Conservation (phyloP, 2,797 vertebrate species). For the Ciconia nigra region DNA sequence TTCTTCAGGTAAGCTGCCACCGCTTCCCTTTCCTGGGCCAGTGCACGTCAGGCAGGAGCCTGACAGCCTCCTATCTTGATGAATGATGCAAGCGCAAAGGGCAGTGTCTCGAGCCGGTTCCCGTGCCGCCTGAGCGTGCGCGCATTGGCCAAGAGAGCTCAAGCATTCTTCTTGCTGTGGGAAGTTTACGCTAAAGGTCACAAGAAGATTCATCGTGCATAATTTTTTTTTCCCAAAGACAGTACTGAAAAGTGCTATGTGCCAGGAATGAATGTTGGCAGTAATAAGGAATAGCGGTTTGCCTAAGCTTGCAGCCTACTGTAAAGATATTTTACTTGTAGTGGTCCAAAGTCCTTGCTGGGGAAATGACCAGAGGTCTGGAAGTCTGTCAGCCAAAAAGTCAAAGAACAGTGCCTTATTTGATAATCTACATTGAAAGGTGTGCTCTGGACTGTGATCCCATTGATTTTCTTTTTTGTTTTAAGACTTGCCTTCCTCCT, state of each 20-base stretch:
- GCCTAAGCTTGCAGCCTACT: neutral
- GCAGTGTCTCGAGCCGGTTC: neutral
- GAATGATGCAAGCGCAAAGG: constrained; percentile 21
- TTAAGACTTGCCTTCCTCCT: neutral
- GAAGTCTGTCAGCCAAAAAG: neutral
- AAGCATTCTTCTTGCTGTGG: neutral
- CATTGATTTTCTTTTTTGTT: neutral
- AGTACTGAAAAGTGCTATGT: neutral
- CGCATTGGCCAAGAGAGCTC: neutral
- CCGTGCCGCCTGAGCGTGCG: neutral
- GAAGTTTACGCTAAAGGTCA: constrained; percentile 28
- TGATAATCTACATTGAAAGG: neutral
- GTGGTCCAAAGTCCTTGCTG: neutral
- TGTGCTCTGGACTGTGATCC: neutral
- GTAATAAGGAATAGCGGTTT: neutral
- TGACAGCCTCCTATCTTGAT: constrained; percentile 34
- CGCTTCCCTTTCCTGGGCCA: neutral
- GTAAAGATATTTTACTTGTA: neutral
- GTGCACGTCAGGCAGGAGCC: neutral
- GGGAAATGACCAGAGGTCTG: neutral
- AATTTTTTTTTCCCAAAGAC: neutral
- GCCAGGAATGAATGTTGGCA: neutral
- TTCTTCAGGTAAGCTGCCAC: constrained; percentile 29
- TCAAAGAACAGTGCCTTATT: neutral
- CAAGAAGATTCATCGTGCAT: neutral